Evolutionary conservation across 2,797 vertebrate species (phyloP).

Genomic region (Characodon lateralis): DNA sequence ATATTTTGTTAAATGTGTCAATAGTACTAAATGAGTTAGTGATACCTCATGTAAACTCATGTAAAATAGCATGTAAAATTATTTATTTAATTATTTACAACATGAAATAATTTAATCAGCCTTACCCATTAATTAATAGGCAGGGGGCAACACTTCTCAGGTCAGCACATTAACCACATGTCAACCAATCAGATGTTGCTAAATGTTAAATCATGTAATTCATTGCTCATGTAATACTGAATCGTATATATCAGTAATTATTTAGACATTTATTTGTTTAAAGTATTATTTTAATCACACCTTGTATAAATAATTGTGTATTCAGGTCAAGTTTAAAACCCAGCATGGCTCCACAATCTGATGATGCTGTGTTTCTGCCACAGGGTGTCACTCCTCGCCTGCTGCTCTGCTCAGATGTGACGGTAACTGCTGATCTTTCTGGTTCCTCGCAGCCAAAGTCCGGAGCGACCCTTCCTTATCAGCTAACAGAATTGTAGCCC

Average conservation of each 20-base stretch:
- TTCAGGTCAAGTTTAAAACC: neutral
- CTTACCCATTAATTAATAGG: neutral
- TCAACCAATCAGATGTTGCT: too few relatives aligned
- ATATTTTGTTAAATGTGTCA: neutral
- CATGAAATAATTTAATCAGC: neutral
- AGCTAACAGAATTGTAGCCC: slow-evolving; percentile 58
- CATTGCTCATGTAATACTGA: too few relatives aligned
- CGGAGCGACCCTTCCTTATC: slow-evolving; percentile 48
- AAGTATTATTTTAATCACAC: neutral
- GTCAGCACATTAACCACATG: too few relatives aligned
- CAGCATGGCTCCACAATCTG: neutral
- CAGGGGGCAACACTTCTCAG: too few relatives aligned
- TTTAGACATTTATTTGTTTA: neutral
- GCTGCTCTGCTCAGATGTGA: slow-evolving; percentile 23
- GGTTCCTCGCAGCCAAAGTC: slow-evolving; percentile 47
- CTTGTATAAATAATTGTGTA: neutral
- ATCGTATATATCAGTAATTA: too few relatives aligned
- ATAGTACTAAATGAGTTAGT: neutral
- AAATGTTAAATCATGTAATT: too few relatives aligned
- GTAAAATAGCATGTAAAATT: neutral
- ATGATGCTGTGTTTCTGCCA: slow-evolving; percentile 33
- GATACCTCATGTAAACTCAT: too few relatives aligned
- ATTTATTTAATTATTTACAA: neutral
- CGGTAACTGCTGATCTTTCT: slow-evolving; percentile 32
- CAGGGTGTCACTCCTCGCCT: slow-evolving; percentile 59